Evolutionary conservation across 2,888 invertebrate genomes (phyloP).

Genomic region (Crossocerus cetratus): DNA sequence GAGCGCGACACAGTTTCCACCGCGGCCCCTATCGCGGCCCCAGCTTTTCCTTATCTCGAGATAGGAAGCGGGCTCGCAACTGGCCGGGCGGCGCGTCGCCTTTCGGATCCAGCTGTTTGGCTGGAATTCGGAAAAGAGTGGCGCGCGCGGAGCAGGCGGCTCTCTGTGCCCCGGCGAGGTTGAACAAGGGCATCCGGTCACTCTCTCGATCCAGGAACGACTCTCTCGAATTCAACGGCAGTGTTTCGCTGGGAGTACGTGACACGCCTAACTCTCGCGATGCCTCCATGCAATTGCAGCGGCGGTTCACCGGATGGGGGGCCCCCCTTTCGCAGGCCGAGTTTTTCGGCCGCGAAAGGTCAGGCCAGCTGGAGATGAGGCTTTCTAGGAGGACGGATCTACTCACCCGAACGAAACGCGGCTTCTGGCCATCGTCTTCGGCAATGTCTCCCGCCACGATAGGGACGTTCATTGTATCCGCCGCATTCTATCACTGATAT

Average conservation of each 20-base stretch:
- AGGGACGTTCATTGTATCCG: constrained; percentile 72
- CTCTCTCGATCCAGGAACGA: too few relatives aligned
- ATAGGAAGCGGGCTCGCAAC: not conserved
- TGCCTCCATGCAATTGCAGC: not conserved
- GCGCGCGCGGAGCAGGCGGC: not conserved
- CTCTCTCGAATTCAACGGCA: too few relatives aligned
- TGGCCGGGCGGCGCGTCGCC: not conserved
- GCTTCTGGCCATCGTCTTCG: constrained; percentile 72
- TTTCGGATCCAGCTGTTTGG: constrained; percentile 1
- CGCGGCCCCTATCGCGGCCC: not conserved
- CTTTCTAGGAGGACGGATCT: not conserved
- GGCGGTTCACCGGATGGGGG: not conserved
- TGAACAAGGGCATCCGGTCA: too few relatives aligned
- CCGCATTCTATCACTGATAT: constrained; percentile 36
- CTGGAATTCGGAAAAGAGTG: not conserved
- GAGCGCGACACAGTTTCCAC: constrained; percentile 5
- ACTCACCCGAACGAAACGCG: constrained; percentile 74
- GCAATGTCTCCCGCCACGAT: constrained; percentile 74
- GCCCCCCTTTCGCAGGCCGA: not conserved
- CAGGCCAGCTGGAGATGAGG: not conserved
- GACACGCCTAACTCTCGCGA: not conserved
- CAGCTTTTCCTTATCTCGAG: constrained; percentile 10
- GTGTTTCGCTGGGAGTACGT: not conserved
- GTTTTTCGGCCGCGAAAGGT: not conserved
- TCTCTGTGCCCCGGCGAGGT: too few relatives aligned